Base-by-base conservation (phyloP, 2,113 vertebrate genomes). In the Barbus barbus region DNA sequence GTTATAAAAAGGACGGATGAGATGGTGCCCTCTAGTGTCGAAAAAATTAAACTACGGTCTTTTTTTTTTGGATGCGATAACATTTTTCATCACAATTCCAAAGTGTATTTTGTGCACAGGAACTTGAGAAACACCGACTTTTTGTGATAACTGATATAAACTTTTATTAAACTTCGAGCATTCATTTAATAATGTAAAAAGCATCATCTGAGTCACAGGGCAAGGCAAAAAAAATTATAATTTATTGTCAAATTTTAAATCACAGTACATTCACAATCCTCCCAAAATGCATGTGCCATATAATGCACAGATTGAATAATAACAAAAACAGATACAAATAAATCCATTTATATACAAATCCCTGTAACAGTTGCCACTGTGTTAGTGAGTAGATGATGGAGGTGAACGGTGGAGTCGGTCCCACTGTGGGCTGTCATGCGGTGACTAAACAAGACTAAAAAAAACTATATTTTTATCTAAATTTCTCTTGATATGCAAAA, bases 21-120 rank as follows among this genome's bases (percentile, higher is more conserved):
- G 5, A 58, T 89, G 78, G 82, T 79, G 77, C 91, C 90, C 79
- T 84, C 80, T 0, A 87, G 89, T 91, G 93, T 89, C 72, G 73
- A 86, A 8, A 46, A 28, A 0, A n/a, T n/a, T n/a, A n/a, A n/a
- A n/a, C n/a, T n/a, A n/a, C n/a, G n/a, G n/a, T n/a, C n/a, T n/a
- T n/a, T n/a, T n/a, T n/a, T n/a, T n/a, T n/a, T n/a, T n/a, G n/a
- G n/a, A n/a, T n/a, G n/a, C n/a, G n/a, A n/a, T n/a, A n/a, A n/a
- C n/a, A n/a, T n/a, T n/a, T n/a, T n/a, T n/a, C n/a, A n/a, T n/a
- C n/a, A n/a, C 6, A 18, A 6, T 51, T 51, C 0, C 46, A 20
- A 53, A 22, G 6, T 22, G 8, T 53, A 22, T 56, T 22, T 56
- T 56, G 2, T 63, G 12, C 3, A 28, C 13, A 31, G 13, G 5